Conservation (phyloP, 2,888 invertebrate genomes). For the Zygothrica quintamaculata region DNA sequence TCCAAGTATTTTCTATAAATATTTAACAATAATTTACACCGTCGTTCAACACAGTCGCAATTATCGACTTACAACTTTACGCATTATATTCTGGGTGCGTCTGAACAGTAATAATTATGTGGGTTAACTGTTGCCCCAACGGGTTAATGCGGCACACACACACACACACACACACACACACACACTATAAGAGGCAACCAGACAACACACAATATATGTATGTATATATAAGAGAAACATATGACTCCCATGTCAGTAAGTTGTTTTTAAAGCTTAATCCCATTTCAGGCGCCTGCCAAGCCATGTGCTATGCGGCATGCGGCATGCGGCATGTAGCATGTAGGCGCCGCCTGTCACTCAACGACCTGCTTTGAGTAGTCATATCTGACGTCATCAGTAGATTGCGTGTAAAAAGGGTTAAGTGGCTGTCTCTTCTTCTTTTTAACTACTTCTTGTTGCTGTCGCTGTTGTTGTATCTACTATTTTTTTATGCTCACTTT, state of each 20-base stretch:
- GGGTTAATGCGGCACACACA: constrained; percentile 45
- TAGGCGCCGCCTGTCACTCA: constrained; percentile 43
- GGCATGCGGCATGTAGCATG: no score
- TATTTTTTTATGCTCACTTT: constrained; percentile 69
- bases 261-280: constrained; percentile 60
- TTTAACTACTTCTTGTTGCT: no score
- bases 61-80: constrained; percentile 67
- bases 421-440: constrained; percentile 46
- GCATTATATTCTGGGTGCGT: constrained; percentile 59
- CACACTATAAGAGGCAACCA: constrained; percentile 30
- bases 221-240: not conserved
- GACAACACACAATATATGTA: constrained; percentile 8
- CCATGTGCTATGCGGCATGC: constrained; percentile 20
- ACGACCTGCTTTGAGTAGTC: constrained; percentile 47
- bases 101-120: constrained; percentile 72
- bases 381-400: constrained; percentile 70
- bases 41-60: constrained; percentile 33
- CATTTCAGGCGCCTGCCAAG: constrained; percentile 29
- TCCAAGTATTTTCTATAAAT: constrained; percentile 47
- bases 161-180: not conserved
- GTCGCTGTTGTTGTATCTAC: no score
- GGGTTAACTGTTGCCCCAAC: constrained; percentile 65
- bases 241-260: constrained; percentile 23
- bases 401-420: constrained; percentile 79
- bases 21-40: constrained; percentile 67